Percentiles rank a stretch among this genome's conserved stretches.
Conservation (phyloP, 2,888 invertebrate species). For the Diachrysia chrysitis region DNA sequence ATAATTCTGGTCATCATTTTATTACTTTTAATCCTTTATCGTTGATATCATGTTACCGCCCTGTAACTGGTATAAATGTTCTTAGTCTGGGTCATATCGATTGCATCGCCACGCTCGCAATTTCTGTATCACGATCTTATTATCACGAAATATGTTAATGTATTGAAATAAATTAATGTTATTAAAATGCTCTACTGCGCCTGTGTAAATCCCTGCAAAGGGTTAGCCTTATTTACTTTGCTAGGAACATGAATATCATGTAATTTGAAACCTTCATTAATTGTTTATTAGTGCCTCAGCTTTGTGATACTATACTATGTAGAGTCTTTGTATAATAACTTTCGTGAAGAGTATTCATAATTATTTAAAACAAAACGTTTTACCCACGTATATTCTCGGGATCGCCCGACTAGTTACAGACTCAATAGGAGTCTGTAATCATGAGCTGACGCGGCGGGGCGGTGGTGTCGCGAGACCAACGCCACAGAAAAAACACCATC, state of each 20-base stretch:
- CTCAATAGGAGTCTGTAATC: no score
- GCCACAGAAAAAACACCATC: no score
- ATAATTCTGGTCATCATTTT: neutral
- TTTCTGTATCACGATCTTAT: conserved; percentile 47
- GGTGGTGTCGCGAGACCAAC: no score
- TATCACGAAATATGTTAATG: conserved; percentile 57
- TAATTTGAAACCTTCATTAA: neutral
- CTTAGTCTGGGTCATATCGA: conserved; percentile 28
- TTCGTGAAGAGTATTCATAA: no score
- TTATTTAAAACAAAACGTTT: no score
- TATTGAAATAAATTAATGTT: conserved; percentile 31
- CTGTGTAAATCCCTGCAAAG: conserved; percentile 7
- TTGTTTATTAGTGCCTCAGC: no score
- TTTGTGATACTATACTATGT: no score
- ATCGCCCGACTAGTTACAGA: no score
- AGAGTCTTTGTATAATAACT: no score
- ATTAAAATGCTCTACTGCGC: conserved; percentile 43
- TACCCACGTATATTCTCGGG: no score
- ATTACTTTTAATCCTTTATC: neutral
- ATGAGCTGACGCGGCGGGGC: no score
- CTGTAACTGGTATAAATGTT: conserved; percentile 20
- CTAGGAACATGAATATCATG: neutral
- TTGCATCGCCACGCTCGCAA: conserved; percentile 44
- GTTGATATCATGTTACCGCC: neutral
- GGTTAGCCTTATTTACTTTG: neutral